Conservation (phyloP, 1,140 invertebrate species). For the Sycophaga agraensis region DNA sequence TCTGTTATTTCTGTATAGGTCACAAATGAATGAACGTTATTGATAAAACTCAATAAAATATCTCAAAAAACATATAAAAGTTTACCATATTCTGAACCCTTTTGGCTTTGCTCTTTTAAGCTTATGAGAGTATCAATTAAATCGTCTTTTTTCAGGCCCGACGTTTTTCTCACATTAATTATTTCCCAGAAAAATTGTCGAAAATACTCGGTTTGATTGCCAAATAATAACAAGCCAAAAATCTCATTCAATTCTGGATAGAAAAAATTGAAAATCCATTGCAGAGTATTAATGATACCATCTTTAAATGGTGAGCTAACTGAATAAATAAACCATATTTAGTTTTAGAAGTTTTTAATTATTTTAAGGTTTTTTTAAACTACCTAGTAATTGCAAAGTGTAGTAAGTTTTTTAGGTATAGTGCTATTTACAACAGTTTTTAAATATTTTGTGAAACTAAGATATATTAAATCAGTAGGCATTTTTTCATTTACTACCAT, state of each 20-base stretch:
- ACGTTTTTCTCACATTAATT: conserved; percentile 32
- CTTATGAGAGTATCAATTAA: conserved; percentile 34
- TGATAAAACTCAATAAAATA: conserved; percentile 6
- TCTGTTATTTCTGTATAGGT: too few relatives aligned
- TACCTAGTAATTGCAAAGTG: too few relatives aligned
- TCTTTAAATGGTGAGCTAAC: conserved; percentile 49
- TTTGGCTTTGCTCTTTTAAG: conserved; percentile 37
- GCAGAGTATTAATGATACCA: conserved; percentile 54
- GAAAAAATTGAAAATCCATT: conserved; percentile 32
- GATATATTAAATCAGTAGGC: too few relatives aligned
- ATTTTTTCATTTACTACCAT: too few relatives aligned
- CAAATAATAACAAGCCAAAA: conserved; percentile 19
- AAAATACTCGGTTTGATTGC: conserved; percentile 25
- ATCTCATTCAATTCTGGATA: conserved; percentile 29
- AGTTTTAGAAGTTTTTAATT: too few relatives aligned
- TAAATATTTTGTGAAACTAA: too few relatives aligned
- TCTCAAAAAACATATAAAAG: neutral
- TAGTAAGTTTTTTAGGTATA: too few relatives aligned
- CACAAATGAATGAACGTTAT: too few relatives aligned
- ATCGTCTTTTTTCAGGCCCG: conserved; percentile 33
- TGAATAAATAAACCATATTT: conserved; percentile 14
- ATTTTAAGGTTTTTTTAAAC: too few relatives aligned
- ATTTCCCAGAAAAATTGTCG: conserved; percentile 36
- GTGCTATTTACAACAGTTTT: too few relatives aligned
- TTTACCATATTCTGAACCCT: conserved; percentile 31